phyloP scores from a whole-genome alignment of 2,113 vertebrate genomes.

The Boulengeromyrus knoepffleri region DNA sequence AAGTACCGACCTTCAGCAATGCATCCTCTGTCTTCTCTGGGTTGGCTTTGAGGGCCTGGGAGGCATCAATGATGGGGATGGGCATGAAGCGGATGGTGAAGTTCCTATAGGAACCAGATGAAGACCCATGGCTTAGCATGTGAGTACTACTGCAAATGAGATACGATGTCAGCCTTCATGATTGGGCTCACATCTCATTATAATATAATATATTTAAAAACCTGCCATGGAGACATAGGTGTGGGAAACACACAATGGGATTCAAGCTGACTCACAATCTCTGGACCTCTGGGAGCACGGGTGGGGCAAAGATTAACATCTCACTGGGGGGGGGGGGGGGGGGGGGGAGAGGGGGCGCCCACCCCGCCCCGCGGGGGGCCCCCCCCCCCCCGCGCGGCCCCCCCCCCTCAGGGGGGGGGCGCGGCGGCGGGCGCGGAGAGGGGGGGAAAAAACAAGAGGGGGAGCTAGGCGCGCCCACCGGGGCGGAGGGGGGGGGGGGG shows the following conservation, averaged over 20 bases:
- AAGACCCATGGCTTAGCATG: not conserved
- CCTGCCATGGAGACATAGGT: not conserved
- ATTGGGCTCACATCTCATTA: not conserved
- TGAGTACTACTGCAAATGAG: not conserved
- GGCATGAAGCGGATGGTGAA: conserved; percentile 96
- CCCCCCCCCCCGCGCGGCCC: no score
- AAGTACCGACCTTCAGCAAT: conserved; percentile 75
- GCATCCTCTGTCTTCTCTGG: conserved; percentile 95
- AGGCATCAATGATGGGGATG: conserved; percentile 88
- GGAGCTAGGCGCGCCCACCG: no score
- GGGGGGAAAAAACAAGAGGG: no score
- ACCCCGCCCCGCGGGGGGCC: no score
- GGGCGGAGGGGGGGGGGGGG: no score
- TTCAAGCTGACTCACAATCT: not conserved
- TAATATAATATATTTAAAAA: not conserved
- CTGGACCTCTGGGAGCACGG: not conserved
- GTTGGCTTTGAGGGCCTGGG: conserved; percentile 87
- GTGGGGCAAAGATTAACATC: not conserved
- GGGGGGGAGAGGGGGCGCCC: no score
- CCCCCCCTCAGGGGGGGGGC: no score
- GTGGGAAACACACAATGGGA: not conserved
- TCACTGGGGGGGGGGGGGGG: not conserved
- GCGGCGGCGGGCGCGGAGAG: no score
- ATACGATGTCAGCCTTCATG: not conserved
- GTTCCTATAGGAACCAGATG: conserved; percentile 63